These are phyloP conservation scores for Polypterus bichir DNA, from an alignment of 2,113 vertebrate genomes.

Conservation along the genomic window DNA sequence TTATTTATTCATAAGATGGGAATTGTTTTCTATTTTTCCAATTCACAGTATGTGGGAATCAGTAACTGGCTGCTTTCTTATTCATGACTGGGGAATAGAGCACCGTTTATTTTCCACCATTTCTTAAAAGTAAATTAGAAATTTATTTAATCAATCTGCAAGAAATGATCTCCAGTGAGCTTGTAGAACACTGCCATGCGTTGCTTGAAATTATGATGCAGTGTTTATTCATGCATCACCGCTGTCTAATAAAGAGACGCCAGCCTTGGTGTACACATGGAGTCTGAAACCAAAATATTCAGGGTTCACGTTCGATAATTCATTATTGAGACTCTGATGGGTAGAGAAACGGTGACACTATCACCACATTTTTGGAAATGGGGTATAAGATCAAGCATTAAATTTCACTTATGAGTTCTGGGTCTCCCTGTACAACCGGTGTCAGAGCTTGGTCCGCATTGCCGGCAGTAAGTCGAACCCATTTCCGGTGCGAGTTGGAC, in stretches of 20 bases:
- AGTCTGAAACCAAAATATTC: neutral
- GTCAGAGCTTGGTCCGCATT: too few species aligned
- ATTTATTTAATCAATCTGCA: conserved; percentile 20
- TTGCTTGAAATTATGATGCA: neutral
- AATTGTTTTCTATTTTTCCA: conserved; percentile 24
- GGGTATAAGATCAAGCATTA: neutral
- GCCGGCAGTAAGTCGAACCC: too few species aligned
- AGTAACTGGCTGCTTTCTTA: conserved; percentile 30
- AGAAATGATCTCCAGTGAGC: conserved; percentile 2
- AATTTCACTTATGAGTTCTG: too few species aligned
- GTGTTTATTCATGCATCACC: neutral
- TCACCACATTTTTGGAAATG: neutral
- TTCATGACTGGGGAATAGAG: conserved; percentile 34
- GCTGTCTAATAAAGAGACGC: neutral
- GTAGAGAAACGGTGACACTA: neutral
- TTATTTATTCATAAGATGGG: conserved; percentile 34
- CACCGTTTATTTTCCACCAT: conserved; percentile 19
- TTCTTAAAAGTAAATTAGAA: conserved; percentile 28
- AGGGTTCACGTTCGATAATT: neutral
- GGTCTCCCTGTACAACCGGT: too few species aligned
- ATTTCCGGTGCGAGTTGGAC: too few species aligned
- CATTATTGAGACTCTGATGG: neutral
- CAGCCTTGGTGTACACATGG: neutral
- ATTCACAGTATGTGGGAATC: conserved; percentile 22
- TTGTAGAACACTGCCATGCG: neutral